These are phyloP conservation scores for Scaptomyza caliginosa DNA, from an alignment of 2,888 invertebrate species.

Conservation along the genomic window DNA sequence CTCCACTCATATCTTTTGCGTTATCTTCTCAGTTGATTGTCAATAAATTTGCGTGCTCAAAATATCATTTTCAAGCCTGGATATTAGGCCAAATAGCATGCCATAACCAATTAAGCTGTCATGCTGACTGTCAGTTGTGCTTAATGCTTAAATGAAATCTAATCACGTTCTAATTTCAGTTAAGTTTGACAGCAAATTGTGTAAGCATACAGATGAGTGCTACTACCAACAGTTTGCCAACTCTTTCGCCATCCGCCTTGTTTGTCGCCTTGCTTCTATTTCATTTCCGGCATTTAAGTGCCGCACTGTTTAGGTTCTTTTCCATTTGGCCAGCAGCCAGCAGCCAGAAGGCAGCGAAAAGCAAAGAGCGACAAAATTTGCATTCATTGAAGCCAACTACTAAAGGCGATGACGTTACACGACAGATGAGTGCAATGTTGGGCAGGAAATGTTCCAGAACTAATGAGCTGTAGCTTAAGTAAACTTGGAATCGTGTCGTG, in stretches of 20 bases:
- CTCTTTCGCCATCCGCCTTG: slow-evolving; percentile 16
- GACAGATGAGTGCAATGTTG: slow-evolving; percentile 2
- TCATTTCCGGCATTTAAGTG: slow-evolving; percentile 68
- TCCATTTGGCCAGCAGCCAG: slow-evolving; percentile 48
- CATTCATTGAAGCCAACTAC: slow-evolving; percentile 41
- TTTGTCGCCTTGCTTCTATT: slow-evolving; percentile 48
- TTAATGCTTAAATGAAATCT: slow-evolving; percentile 78
- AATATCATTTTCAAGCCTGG: slow-evolving; percentile 64
- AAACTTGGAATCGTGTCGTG: not conserved
- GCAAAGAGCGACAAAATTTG: slow-evolving; percentile 46
- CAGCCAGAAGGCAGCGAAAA: not conserved
- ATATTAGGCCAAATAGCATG: too few relatives aligned
- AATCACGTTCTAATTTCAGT: slow-evolving; percentile 78
- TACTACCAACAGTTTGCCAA: not conserved
- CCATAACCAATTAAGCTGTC: slow-evolving; percentile 43
- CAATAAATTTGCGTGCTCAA: slow-evolving; percentile 73
- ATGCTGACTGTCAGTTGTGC: slow-evolving; percentile 71
- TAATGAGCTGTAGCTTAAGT: not conserved
- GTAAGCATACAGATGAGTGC: slow-evolving; percentile 6
- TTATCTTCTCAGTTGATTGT: slow-evolving; percentile 61
- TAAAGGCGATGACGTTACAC: not conserved
- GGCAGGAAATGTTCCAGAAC: slow-evolving; percentile 14
- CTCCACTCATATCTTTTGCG: not conserved
- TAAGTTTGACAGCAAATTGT: slow-evolving; percentile 70
- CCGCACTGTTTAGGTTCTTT: slow-evolving; percentile 25